Evolutionary conservation across 2,797 vertebrate species (phyloP), one percentile per base, ranked within the genome.

Genomic region (Odontamblyopus lacepedii): DNA sequence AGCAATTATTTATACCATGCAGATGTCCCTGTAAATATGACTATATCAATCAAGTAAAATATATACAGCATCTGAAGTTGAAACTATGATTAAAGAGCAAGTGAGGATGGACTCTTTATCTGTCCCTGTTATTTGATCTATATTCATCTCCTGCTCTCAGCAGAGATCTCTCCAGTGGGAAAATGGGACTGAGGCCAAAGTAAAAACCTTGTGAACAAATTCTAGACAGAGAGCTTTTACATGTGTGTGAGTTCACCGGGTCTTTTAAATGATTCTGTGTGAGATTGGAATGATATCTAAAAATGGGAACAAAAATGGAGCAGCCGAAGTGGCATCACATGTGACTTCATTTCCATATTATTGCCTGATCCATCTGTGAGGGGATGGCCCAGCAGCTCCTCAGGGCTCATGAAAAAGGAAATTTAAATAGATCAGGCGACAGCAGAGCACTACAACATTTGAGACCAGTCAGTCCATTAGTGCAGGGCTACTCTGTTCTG

Each of bases 341-440:
- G 23, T 71, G 61, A 64, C n/a, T 62, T 29, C 9, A 51, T 76
- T 72, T 74, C 60, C 32, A 68, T 75, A 51, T 63, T 70, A 60
- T 27, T 2, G 16, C 63, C 18, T 16, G 55, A 32, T 67, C 55
- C 23, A n/a, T 41, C 19, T 53, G 63, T 66, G 64, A 51, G 16
- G 75, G 66, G 56, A 23, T 71, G 66, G 29, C 69, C 69, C 68
- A 60, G 11, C 18, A 62, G 67, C 75, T 81, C 51, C 76, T 77
- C 1, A 2, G 69, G 64, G 59, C 74, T 79, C 67, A 62, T 0
- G n/a, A 72, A 85, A 77, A 80, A 56, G 73, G 35, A 74, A 74
- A 56, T 81, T 81, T 78, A 73, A 79, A 80, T 59, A 79, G 74
- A 83, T 78, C 67, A 77, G 72, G 72, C 35, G 50, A 78, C 67